A percentile compares a stretch with the other conserved stretches of the same genome.
These are phyloP conservation scores for Rotaria magnacalcarata DNA, from an alignment of 2,888 invertebrate genomes.

Conservation along the genomic window DNA sequence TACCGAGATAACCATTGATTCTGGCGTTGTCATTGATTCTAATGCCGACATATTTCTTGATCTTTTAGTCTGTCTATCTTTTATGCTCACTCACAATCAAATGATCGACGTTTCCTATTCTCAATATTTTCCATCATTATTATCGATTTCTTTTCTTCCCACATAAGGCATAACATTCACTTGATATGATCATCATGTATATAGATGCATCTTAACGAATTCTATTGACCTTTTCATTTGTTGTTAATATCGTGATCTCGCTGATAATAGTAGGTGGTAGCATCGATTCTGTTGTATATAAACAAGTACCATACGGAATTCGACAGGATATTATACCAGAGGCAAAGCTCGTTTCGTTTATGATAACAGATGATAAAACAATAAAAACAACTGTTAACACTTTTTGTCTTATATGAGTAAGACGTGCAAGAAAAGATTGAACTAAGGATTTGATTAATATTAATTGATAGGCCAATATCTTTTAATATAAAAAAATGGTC, in stretches of 20 bases:
- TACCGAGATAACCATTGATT: not conserved
- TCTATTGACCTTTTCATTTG: conserved; percentile 23
- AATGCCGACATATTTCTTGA: not conserved
- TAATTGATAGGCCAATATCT: not conserved
- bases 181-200: conserved; percentile 21
- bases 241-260: conserved; percentile 5
- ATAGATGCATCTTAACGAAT: not conserved
- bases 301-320: conserved; percentile 15
- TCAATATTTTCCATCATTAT: not conserved
- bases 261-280: conserved; percentile 20
- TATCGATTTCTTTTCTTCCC: not conserved
- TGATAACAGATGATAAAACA: not conserved
- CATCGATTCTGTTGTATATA: not conserved
- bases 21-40: not conserved
- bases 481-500: not conserved
- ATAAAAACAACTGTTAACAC: not conserved
- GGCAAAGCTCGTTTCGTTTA: not conserved
- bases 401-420: not conserved
- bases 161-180: not conserved
- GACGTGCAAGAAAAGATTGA: not conserved
- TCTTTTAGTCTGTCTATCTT: not conserved
- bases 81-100: not conserved
- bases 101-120: not conserved
- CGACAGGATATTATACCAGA: not conserved
- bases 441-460: not conserved